These are phyloP conservation scores for Pimephales promelas DNA, from an alignment of 2,113 vertebrate species.

Conservation along the genomic window DNA sequence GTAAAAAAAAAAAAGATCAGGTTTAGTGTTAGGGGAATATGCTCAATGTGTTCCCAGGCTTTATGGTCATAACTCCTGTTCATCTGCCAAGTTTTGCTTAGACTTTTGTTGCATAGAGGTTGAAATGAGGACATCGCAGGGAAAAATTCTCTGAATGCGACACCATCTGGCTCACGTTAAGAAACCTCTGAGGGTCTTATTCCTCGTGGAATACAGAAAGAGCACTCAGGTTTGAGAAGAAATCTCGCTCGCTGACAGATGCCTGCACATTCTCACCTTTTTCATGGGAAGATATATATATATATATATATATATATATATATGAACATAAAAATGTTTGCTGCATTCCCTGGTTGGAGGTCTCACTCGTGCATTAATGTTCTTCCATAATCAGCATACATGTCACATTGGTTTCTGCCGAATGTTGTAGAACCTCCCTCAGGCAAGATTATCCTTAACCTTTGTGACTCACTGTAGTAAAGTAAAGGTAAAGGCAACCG, in stretches of 20 bases:
- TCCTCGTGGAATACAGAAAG: conserved; percentile 43
- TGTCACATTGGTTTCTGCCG: conserved; percentile 15
- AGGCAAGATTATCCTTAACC: conserved; percentile 40
- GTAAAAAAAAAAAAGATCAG: not conserved
- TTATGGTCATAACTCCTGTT: not conserved
- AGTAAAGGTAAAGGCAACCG: not conserved
- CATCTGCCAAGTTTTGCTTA: conserved; percentile 34
- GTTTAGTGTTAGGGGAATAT: not conserved
- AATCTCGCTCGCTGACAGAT: conserved; percentile 13
- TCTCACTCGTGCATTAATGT: not conserved
- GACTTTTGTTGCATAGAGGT: conserved; percentile 40
- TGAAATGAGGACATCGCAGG: conserved; percentile 23
- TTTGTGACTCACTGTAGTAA: conserved; percentile 11
- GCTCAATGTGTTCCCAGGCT: not conserved
- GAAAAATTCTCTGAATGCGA: conserved; percentile 38
- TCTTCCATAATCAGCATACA: not conserved
- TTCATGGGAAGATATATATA: not conserved
- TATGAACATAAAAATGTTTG: not conserved
- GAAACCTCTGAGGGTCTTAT: conserved; percentile 39
- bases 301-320: too few species aligned
- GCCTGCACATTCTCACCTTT: not conserved
- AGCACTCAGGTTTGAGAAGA: conserved; percentile 19
- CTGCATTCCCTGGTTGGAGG: not conserved
- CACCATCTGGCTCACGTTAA: conserved; percentile 45
- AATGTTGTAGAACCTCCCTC: not conserved